Conservation (phyloP, 2,888 invertebrate genomes). For the Plebejus argus region DNA sequence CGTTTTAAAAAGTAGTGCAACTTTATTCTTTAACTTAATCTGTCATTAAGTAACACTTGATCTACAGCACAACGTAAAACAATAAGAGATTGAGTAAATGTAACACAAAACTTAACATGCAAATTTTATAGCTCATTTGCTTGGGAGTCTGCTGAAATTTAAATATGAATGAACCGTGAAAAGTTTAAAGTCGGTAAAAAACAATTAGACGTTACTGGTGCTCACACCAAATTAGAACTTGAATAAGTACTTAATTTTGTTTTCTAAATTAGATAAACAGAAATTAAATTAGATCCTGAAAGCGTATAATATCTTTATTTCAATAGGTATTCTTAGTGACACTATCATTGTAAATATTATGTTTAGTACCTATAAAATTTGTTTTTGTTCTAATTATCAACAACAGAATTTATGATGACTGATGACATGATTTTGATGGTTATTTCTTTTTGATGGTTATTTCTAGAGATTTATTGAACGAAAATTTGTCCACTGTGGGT, state of each 20-base stretch:
- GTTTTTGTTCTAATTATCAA: no score
- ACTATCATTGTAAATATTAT: no score
- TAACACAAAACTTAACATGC: neutral
- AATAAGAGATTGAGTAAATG: slow-evolving; percentile 16
- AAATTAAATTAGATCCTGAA: no score
- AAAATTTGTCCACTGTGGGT: neutral
- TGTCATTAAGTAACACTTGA: neutral
- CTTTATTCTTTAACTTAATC: neutral
- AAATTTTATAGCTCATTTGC: slow-evolving; percentile 1
- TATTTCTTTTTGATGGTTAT: no score
- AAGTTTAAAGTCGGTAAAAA: neutral
- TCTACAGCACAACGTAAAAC: neutral
- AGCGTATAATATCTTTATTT: no score
- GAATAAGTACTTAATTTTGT: no score
- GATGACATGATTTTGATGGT: no score
- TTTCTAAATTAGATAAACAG: no score
- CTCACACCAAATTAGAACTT: no score
- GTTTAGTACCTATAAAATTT: no score
- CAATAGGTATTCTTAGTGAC: no score
- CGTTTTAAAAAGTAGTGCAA: neutral
- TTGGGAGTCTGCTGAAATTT: neutral
- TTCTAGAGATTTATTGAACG: neutral
- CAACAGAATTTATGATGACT: no score
- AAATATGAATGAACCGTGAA: neutral
- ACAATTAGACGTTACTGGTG: neutral